Conservation (phyloP, 2,113 vertebrate genomes). For the Corythornis cristatus region DNA sequence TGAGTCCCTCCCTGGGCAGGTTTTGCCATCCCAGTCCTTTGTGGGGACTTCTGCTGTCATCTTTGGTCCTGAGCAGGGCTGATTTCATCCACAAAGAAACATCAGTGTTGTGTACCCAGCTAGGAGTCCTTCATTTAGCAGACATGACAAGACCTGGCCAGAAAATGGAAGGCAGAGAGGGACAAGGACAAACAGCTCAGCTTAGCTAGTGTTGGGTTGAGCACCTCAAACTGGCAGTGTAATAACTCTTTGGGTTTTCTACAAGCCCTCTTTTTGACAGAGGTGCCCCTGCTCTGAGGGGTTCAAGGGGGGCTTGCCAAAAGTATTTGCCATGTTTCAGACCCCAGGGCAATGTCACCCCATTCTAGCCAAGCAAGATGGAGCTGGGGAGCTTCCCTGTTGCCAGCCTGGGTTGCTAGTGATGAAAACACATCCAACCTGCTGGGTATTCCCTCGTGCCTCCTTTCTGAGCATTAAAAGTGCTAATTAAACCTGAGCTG, state of each 20-base stretch:
- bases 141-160: background rate
- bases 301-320: background rate
- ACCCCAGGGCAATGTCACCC: background rate
- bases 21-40: background rate
- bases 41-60: background rate
- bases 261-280: background rate
- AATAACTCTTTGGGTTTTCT: background rate
- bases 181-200: background rate
- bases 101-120: background rate
- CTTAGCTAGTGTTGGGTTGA: background rate
- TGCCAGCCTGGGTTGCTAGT: background rate
- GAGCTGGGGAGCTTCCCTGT: background rate
- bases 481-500: constrained; percentile 50
- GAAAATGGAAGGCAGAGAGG: background rate
- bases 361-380: background rate
- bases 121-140: background rate
- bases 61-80: background rate
- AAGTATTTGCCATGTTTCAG: background rate
- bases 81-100: background rate
- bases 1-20: accelerated
- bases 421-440: background rate
- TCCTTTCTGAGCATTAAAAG: constrained; percentile 42
- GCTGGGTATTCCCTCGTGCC: background rate
- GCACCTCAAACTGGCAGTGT: accelerated
- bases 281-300: background rate